Conservation (phyloP, 2,888 invertebrate genomes). For the Drosophila paramelanica region DNA sequence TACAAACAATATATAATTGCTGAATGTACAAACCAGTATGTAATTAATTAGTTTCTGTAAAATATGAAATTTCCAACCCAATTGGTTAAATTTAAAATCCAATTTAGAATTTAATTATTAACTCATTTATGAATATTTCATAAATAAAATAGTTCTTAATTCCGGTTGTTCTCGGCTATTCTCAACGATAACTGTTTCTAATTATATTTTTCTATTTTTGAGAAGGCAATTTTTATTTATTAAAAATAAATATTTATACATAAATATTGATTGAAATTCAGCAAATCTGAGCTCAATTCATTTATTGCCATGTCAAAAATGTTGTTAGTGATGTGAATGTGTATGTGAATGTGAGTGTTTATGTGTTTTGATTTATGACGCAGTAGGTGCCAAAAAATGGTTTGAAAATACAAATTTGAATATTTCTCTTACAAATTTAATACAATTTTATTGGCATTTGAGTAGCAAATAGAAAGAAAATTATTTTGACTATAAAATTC, state of each 20-base stretch:
- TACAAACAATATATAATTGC: not conserved
- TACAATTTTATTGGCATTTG: conserved; percentile 11
- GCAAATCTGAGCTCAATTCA: conserved; percentile 7
- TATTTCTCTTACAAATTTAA: conserved; percentile 3
- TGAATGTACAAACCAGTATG: not conserved
- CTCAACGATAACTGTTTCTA: not conserved
- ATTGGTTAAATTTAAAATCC: not conserved
- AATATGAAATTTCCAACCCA: not conserved
- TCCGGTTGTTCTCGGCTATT: no score
- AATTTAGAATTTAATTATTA: not conserved
- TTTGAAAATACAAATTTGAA: conserved; percentile 6
- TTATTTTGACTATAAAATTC: not conserved
- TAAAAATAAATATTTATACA: not conserved
- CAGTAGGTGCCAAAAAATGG: conserved; percentile 3
- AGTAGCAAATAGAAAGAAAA: not conserved
- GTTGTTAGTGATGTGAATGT: not conserved
- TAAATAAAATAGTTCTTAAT: no score
- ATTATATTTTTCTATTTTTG: not conserved
- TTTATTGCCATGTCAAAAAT: conserved; percentile 8
- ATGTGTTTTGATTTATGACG: conserved; percentile 11
- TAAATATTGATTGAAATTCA: conserved; percentile 1
- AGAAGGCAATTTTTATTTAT: not conserved
- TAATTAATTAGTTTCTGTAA: not conserved
- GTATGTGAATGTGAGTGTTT: not conserved
- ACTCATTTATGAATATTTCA: no score